Conservation (phyloP, 2,888 invertebrate species). For the Andrena bucephala region DNA sequence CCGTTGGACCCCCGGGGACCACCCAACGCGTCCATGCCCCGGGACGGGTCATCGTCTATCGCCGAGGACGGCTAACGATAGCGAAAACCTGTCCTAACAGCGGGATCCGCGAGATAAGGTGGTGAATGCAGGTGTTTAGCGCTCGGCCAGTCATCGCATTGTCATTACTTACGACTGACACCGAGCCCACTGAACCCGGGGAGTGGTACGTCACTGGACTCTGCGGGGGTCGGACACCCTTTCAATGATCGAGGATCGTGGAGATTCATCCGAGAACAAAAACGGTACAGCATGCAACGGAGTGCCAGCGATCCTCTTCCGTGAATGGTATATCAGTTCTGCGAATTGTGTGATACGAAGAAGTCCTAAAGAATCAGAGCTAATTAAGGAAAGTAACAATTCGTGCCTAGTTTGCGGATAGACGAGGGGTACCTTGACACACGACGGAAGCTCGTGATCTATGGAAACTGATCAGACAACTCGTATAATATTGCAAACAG, state of each 20-base stretch:
- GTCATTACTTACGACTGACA: conserved; percentile 82
- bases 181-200: conserved; percentile 51
- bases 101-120: conserved; percentile 82
- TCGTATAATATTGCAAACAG: too few relatives aligned
- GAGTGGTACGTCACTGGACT: conserved; percentile 66
- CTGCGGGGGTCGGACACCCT: conserved; percentile 72
- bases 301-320: conserved; percentile 3
- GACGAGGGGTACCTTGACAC: not conserved
- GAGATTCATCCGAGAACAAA: conserved; percentile 39
- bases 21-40: conserved; percentile 75
- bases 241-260: conserved; percentile 54
- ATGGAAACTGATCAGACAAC: too few relatives aligned
- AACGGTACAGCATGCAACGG: not conserved
- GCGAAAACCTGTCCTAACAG: conserved; percentile 79
- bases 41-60: conserved; percentile 64
- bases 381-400: too few relatives aligned
- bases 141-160: conserved; percentile 80
- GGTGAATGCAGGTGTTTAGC: conserved; percentile 83
- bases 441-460: not conserved
- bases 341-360: not conserved
- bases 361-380: not conserved
- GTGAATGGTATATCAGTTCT: not conserved
- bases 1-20: conserved; percentile 69
- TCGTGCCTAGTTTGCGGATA: too few relatives aligned
- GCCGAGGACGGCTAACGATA: conserved; percentile 72